Conservation (phyloP, 2,113 vertebrate species). For the Raja brachyura region DNA sequence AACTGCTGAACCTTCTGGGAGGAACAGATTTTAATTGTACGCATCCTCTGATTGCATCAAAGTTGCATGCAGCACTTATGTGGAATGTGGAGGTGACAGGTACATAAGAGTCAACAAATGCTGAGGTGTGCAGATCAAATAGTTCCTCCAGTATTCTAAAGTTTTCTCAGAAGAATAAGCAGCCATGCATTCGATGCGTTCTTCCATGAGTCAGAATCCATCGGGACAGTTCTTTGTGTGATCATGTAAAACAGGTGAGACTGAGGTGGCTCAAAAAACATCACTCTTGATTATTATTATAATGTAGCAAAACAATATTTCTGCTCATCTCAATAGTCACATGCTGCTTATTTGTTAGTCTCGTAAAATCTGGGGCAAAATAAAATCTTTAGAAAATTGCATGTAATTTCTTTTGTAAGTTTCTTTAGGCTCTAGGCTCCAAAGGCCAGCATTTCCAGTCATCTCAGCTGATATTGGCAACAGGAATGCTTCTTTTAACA, state of each 20-base stretch:
- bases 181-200: not conserved
- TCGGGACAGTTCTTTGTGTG: not conserved
- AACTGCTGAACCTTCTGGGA: not conserved
- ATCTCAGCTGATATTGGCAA: slow-evolving; percentile 11
- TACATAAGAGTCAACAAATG: not conserved
- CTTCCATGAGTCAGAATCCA: not conserved
- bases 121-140: not conserved
- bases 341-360: not conserved
- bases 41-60: not conserved
- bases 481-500: slow-evolving; percentile 29
- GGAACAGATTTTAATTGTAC: not conserved
- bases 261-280: not conserved
- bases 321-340: not conserved
- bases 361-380: not conserved
- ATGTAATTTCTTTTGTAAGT: not conserved
- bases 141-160: not conserved
- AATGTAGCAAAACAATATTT: not conserved
- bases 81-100: not conserved
- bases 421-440: slow-evolving; percentile 21
- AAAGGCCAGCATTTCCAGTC: not conserved
- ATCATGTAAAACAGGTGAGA: not conserved
- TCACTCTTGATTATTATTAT: not conserved
- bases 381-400: not conserved
- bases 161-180: not conserved
- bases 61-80: not conserved